Conservation (phyloP, 1,140 invertebrate species). For the Mycetomoellerius zeteki region DNA sequence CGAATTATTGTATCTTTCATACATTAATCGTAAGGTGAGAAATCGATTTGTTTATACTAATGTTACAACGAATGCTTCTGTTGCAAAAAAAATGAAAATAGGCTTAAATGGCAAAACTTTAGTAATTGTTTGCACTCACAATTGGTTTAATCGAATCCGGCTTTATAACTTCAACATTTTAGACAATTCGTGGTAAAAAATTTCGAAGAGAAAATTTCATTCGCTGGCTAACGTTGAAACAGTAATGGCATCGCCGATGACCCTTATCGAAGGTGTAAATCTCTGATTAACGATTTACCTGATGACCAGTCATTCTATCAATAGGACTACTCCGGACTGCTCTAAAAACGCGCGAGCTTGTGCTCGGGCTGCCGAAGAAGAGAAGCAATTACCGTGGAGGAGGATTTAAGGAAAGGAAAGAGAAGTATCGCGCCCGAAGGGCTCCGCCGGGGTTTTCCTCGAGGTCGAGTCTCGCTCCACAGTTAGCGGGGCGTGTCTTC, state of each 20-base stretch:
- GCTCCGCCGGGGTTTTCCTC: constrained; percentile 50
- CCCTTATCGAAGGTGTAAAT: constrained; percentile 1
- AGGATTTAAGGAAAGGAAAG: constrained; percentile 70
- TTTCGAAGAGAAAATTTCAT: background rate
- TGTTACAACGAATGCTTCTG: background rate
- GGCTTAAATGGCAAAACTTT: background rate
- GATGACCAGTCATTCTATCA: constrained; percentile 11
- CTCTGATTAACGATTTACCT: constrained; percentile 27
- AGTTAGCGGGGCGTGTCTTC: constrained; percentile 79
- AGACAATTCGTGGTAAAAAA: background rate
- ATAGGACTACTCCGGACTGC: background rate
- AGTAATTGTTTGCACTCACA: background rate
- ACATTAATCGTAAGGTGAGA: too few species aligned
- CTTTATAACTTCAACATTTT: background rate
- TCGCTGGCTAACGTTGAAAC: background rate
- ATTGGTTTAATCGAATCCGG: background rate
- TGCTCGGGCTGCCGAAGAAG: constrained; percentile 35
- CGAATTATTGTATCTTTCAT: constrained; percentile 7
- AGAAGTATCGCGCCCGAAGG: constrained; percentile 59
- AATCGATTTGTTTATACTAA: background rate
- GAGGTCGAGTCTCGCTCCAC: constrained; percentile 73
- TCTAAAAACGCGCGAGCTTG: constrained; percentile 47
- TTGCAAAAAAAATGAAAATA: background rate
- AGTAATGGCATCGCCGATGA: background rate
- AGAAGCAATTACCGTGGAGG: constrained; percentile 74